A percentile compares a stretch with the other conserved stretches of the same genome.
phyloP scores from a whole-genome alignment of 2,888 invertebrate species.

The Drosophila setosimentum region DNA sequence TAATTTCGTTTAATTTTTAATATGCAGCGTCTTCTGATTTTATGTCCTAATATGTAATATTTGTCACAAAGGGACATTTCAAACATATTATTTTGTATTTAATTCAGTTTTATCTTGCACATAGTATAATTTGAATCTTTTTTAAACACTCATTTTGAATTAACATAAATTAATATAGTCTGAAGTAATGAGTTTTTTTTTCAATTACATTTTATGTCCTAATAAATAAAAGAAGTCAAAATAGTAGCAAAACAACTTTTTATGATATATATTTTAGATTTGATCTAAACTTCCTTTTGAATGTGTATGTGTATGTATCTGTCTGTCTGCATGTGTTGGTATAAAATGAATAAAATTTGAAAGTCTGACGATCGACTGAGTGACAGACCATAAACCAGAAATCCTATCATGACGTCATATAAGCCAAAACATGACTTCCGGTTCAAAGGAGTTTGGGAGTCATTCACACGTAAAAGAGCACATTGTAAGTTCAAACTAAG shows the following conservation, averaged over 20 bases:
- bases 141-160: background rate
- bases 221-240: background rate
- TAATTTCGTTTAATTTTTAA: background rate
- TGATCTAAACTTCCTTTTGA: background rate
- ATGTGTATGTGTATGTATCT: too few species aligned
- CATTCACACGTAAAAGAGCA: constrained; percentile 1
- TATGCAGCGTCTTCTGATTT: background rate
- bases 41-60: background rate
- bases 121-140: background rate
- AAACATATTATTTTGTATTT: background rate
- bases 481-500: background rate
- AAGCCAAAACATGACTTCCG: background rate
- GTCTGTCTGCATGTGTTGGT: background rate
- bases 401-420: constrained; percentile 36
- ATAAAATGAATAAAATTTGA: constrained; percentile 19
- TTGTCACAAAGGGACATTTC: background rate
- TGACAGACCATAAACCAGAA: constrained; percentile 40
- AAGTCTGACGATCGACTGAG: constrained; percentile 45
- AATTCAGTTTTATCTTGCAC: background rate
- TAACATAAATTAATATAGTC: background rate
- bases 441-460: background rate
- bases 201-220: background rate
- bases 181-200: background rate
- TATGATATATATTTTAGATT: background rate
- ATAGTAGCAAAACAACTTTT: background rate